These are phyloP conservation scores for Conomelus anceps DNA, from an alignment of 2,888 invertebrate species.

Conservation along the genomic window DNA sequence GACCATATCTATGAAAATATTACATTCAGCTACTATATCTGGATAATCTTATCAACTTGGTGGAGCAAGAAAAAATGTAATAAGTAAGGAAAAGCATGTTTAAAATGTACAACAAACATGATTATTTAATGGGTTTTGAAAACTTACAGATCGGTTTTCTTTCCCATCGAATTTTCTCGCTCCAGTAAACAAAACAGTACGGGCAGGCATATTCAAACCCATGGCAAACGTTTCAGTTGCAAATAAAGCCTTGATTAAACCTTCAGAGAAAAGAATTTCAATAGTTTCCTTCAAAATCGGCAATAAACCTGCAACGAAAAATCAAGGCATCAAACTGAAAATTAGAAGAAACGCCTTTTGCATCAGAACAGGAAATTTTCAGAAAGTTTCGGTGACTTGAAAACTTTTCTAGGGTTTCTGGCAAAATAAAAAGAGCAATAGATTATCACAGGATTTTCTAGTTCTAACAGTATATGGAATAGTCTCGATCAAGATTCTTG, in stretches of 20 bases:
- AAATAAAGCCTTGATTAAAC: conserved; percentile 94
- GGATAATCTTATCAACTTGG: too few relatives aligned
- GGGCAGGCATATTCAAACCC: conserved; percentile 99
- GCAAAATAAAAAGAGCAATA: too few relatives aligned
- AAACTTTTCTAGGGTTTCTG: too few relatives aligned
- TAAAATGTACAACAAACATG: background rate
- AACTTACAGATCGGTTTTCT: conserved; percentile 80
- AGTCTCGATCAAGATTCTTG: too few relatives aligned
- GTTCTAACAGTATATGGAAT: too few relatives aligned
- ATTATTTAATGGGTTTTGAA: background rate
- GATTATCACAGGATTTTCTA: too few relatives aligned
- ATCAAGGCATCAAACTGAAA: background rate
- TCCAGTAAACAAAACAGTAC: conserved; percentile 94
- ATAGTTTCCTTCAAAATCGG: conserved; percentile 98
- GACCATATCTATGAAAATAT: too few relatives aligned
- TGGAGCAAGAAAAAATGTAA: too few relatives aligned
- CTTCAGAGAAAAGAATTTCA: conserved; percentile 96
- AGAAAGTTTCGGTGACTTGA: too few relatives aligned
- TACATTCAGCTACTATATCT: too few relatives aligned
- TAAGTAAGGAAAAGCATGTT: too few relatives aligned
- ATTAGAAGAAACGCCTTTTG: background rate
- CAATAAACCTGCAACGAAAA: conserved; percentile 54
- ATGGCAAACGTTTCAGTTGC: conserved; percentile 99
- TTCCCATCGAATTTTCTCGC: conserved; percentile 96
- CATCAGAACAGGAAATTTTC: background rate